Base-by-base conservation (phyloP, 2,888 invertebrate genomes). In the Drosophila macrospina region DNA sequence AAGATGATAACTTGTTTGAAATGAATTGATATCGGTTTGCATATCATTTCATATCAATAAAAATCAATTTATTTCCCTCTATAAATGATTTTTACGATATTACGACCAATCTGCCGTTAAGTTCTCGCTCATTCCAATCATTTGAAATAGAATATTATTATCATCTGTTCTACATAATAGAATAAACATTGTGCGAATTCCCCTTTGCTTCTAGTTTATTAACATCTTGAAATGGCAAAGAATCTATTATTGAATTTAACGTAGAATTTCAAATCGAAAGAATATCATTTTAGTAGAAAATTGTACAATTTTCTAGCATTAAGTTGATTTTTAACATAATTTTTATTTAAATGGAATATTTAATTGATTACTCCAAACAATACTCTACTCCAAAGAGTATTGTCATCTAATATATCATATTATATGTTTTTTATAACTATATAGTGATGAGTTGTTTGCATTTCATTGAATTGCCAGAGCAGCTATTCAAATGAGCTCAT, bases 401-500 rank as follows among this genome's bases (percentile, higher is more conserved):
- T n/a, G n/a, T n/a, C n/a, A n/a, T n/a, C n/a, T n/a, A n/a, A n/a
- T n/a, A n/a, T 20, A 20, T 20, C 20, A 20, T 20, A 20, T 20
- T 3, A 20, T 20, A 20, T 20, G 20, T 3, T 20, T 2, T 2
- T 3, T 20, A 20, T 20, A 20, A 20, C 15, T 34, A 5, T 24
- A 55, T n/a, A 30, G 26, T 24, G 50, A n/a, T 51, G 37, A 11
- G 11, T 42, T 47, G 6, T 10, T 10, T 24, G 24, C 24, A 50
- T 41, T 41, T 15, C 7, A 4, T 28, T 16, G 26, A 55, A 41
- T 44, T 41, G 55, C 15, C 10, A 5, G 13, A 37, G 10, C 32
- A 42, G 20, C 13, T 34, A 62, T 74, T 45, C 3, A 44, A 66
- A 56, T 60, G 11, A 34, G 34, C 32, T 15, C 30, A 16, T 32